These are phyloP conservation scores for Tanypteryx hageni DNA, from an alignment of 2,888 invertebrate species.

Conservation along the genomic window DNA sequence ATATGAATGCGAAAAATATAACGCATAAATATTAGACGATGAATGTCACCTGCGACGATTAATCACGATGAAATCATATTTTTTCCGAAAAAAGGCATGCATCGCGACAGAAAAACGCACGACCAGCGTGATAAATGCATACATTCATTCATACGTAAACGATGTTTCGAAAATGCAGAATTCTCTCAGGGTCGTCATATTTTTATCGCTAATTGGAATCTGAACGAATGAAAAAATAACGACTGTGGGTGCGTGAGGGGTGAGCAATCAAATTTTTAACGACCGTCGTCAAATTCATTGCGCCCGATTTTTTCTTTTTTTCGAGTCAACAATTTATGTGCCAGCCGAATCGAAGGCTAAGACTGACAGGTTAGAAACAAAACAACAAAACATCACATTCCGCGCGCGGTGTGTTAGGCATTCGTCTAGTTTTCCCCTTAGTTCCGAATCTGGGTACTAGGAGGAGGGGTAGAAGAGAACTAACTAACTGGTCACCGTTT, in stretches of 20 bases:
- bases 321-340: conserved; percentile 11
- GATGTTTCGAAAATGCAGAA: background rate
- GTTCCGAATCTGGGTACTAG: background rate
- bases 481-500: background rate
- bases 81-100: background rate
- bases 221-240: background rate
- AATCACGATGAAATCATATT: background rate
- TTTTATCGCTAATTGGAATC: conserved; percentile 4
- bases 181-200: background rate
- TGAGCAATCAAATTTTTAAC: conserved; percentile 16
- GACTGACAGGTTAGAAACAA: background rate
- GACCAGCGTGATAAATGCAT: background rate
- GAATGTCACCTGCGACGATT: too few relatives aligned
- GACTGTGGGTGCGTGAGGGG: background rate
- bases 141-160: background rate
- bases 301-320: background rate
- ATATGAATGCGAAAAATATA: too few relatives aligned
- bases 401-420: background rate
- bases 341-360: background rate
- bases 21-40: too few relatives aligned
- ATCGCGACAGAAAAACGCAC: background rate
- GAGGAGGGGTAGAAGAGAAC: background rate
- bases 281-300: conserved; percentile 15
- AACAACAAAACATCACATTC: background rate
- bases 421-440: background rate